Evolutionary conservation across 2,113 vertebrate genomes (phyloP).

Genomic region (Oncorhynchus gorbuscha): DNA sequence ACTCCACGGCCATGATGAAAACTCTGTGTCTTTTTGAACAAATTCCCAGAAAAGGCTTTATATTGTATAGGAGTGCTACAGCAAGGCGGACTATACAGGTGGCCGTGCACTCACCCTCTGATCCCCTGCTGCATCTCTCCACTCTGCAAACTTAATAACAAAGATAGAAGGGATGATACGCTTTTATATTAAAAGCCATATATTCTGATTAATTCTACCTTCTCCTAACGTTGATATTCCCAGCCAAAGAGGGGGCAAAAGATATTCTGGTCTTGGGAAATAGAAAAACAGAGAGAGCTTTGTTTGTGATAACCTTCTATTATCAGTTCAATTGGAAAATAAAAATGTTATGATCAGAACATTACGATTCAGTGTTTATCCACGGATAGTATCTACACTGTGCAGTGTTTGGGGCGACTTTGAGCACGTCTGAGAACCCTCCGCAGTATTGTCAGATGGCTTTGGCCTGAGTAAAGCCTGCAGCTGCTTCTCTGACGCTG

Average conservation of each 20-base stretch:
- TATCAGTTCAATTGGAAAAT: not conserved
- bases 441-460: constrained; percentile 8
- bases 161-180: constrained; percentile 68
- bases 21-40: constrained; percentile 66
- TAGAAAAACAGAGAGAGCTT: not conserved
- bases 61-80: constrained; percentile 74
- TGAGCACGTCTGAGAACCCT: constrained; percentile 10
- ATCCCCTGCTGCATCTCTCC: constrained; percentile 65
- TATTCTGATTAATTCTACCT: constrained; percentile 86
- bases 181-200: constrained; percentile 85
- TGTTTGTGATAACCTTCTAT: not conserved
- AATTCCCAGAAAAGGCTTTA: constrained; percentile 83
- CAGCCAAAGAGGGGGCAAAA: constrained; percentile 8
- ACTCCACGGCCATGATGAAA: constrained; percentile 60
- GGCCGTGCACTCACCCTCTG: constrained; percentile 74
- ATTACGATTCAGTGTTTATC: constrained; percentile 22
- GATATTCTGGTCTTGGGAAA: not conserved
- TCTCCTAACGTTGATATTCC: constrained; percentile 56
- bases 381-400: too few relatives aligned
- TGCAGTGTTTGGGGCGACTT: not conserved
- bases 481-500: constrained; percentile 61
- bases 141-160: constrained; percentile 88
- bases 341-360: not conserved
- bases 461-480: constrained; percentile 43
- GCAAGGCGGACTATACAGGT: constrained; percentile 52